Evolutionary conservation across 1,140 invertebrate species (phyloP), one percentile per base, ranked within the genome.

Genomic region (Papilio xuthus): DNA sequence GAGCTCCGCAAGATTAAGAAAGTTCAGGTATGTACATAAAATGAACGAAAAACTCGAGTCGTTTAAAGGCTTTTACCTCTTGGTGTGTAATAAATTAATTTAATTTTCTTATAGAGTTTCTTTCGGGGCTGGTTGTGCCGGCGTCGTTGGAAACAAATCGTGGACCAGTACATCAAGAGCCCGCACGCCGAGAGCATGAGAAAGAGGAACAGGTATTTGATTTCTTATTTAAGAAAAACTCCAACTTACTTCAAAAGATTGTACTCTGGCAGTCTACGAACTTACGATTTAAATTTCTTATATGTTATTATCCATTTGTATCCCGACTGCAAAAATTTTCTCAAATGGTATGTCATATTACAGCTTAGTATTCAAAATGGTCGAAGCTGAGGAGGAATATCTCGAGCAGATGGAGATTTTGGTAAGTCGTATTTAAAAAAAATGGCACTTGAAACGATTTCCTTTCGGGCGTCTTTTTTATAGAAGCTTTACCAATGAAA

Each of bases 111-210:
- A 23, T 97, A 99, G 93, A 98, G 98, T 87, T 98, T 99, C 93
- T 99, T 99, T 92, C 95, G 98, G 6, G 98, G 98, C 1, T 99
- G 98, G 98, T 92, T 99, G 8, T 99, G 98, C 90, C 95, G 98
- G n/a, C 94, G 98, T 6, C 95, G 98, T 76, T 99, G 98, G 98
- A 99, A 99, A 92, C 98, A 98, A 89, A 99, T 99, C 77, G 98
- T 99, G 1, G 98, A 98, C 82, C 97, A 99, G 86, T 99, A 99
- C 92, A 99, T 99, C 83, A 98, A 98, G 87, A 98, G 98, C 82
- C 98, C 98, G 0, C 98, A 99, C 89, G 98, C 98, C 1, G 98
- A 99, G 89, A 98, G 97, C 88, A 98, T 99, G 98, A 93, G 98
- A 60, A 99, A 98, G 90, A 93, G 98, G 75, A 99, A 99, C 93